Evolutionary conservation across 2,113 vertebrate species (phyloP).

Genomic region (Ctenodactylus gundi): DNA sequence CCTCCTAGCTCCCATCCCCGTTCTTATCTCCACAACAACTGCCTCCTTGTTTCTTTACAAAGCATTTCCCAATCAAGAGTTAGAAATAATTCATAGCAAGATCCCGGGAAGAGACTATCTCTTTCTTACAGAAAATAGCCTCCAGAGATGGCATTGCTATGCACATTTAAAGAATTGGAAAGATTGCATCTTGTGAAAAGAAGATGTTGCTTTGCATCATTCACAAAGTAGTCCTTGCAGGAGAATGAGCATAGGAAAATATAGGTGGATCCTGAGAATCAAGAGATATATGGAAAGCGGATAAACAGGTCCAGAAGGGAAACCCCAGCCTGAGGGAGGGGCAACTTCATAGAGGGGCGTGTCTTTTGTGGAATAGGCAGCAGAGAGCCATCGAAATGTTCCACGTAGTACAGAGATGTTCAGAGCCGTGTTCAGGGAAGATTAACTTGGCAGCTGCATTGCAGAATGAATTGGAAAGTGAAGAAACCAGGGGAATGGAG

Average conservation of each 20-base stretch:
- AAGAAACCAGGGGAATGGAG: conserved; percentile 29
- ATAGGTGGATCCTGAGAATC: not conserved
- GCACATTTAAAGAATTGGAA: not conserved
- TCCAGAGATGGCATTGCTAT: too few species aligned
- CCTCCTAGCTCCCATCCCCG: too few species aligned
- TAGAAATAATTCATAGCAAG: not conserved
- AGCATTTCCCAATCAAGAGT: not conserved
- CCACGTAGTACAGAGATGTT: not conserved
- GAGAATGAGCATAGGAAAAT: not conserved
- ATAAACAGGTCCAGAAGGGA: not conserved
- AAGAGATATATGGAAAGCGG: not conserved
- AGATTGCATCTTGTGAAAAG: not conserved
- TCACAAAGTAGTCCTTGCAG: not conserved
- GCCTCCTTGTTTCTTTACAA: too few species aligned
- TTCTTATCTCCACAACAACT: too few species aligned
- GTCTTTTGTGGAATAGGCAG: not conserved
- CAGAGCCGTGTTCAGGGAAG: not conserved
- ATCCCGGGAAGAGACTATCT: too few species aligned
- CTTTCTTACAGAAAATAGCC: not conserved
- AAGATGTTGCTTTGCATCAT: accelerated
- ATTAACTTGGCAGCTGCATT: not conserved
- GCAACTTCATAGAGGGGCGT: accelerated
- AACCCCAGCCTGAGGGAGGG: accelerated
- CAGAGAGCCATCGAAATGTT: not conserved
- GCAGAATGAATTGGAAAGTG: conserved; percentile 16